Percentiles rank a stretch among this genome's conserved stretches.
phyloP scores from a whole-genome alignment of 1,140 invertebrate species.

The Heliconius nattereri region DNA sequence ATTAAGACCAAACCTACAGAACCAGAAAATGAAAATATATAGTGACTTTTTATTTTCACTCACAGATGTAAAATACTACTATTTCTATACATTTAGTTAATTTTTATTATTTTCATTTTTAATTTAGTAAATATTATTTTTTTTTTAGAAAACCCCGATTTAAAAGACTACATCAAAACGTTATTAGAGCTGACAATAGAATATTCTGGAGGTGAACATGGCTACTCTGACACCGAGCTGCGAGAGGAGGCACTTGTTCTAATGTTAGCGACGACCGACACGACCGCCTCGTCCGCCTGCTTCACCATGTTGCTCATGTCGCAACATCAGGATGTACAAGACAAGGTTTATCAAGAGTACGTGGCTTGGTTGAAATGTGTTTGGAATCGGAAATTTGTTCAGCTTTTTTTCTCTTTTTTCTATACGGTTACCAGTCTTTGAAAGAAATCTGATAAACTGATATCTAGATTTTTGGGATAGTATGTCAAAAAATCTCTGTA shows the following conservation, averaged over 20 bases:
- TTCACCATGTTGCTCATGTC: slow-evolving; percentile 44
- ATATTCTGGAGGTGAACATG: slow-evolving; percentile 13
- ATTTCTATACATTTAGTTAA: neutral
- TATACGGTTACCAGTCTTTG: too few species aligned
- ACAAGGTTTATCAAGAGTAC: slow-evolving; percentile 46
- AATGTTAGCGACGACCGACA: slow-evolving; percentile 49
- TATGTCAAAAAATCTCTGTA: too few species aligned
- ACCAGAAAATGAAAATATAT: too few species aligned
- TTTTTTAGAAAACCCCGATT: neutral
- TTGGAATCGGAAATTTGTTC: too few species aligned
- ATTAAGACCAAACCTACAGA: too few species aligned
- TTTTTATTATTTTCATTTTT: neutral
- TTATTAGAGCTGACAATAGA: slow-evolving; percentile 39
- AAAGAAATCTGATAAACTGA: too few species aligned
- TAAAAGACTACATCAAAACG: slow-evolving; percentile 7
- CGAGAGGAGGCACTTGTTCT: slow-evolving; percentile 46
- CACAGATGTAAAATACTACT: too few species aligned
- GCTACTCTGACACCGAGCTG: slow-evolving; percentile 38
- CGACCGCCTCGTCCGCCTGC: slow-evolving; percentile 39
- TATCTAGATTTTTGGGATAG: too few species aligned
- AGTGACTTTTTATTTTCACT: too few species aligned
- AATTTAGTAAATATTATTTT: neutral
- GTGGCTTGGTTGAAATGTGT: slow-evolving; percentile 1
- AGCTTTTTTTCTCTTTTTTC: too few species aligned
- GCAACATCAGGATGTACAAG: slow-evolving; percentile 38